Base-by-base conservation (phyloP, 2,888 invertebrate genomes). In the Flabesymbios commensalis region DNA sequence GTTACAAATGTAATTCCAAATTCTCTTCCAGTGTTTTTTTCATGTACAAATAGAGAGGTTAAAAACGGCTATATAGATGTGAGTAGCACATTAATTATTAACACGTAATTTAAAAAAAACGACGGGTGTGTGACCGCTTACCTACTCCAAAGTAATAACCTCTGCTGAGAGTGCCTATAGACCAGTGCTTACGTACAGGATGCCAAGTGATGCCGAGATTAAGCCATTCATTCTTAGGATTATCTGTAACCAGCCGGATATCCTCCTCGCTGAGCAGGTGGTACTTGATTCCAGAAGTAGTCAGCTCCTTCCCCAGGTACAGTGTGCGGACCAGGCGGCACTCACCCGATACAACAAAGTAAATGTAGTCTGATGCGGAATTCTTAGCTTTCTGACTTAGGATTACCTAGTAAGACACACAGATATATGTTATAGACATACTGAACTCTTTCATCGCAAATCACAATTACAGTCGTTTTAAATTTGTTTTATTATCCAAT, bases 251-350 rank as follows among this genome's bases (percentile, higher is more conserved):
- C 41, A 4, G 19, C 5, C 17, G 17, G 1, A 39, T 14, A 2
- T 24, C 14, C 10, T 19, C 17, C 14, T 36, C 54, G 2, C 24
- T 29, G 26, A 29, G 28, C 55, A 55, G 22, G 17, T 43, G 41
- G 41, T 41, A 42, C 24, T 1, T 24, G 43, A 7, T 7, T 10
- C 43, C 26, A 10, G 29, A 28, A 19, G n/a, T 26, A 17, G 2
- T 10, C 24, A 28, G n/a, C 4, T 67, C 63, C 49, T 66, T 66
- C 1, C 69, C 63, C 14, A 74, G 45, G 17, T 52, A 33, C 7
- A 75, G 55, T 41, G 65, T 62, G n/a, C 71, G 67, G 2, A 74
- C 68, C 10, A 75, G 48, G 5, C 63, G 63, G 55, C 73, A 73
- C 17, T 64, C 64, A 1, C 75, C 75, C 28, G 60, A 67, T 28